A percentile compares a stretch with the other conserved stretches of the same genome.
Conservation (phyloP, 2,113 vertebrate species). For the Lamprologus ornatipinnis region DNA sequence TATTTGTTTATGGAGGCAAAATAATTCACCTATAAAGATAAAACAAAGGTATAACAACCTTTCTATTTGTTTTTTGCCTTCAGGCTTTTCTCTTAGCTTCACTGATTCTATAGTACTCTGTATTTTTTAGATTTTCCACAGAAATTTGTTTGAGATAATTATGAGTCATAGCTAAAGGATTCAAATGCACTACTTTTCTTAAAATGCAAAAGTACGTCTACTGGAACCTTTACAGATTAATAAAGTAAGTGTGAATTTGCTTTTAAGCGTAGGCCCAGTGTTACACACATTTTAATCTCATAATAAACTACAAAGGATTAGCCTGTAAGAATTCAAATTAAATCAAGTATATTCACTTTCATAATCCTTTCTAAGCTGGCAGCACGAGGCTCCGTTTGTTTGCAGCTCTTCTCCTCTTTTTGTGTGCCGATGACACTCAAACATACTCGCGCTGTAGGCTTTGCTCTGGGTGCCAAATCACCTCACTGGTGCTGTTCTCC, state of each 20-base stretch:
- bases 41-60: background rate
- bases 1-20: background rate
- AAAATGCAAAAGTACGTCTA: background rate
- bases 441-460: background rate
- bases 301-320: conserved; percentile 1
- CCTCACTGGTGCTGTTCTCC: conserved; percentile 17
- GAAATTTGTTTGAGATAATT: background rate
- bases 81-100: background rate
- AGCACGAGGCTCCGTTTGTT: background rate
- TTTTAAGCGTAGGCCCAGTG: background rate
- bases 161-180: background rate
- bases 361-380: background rate
- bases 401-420: background rate
- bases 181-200: background rate
- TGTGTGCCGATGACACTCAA: conserved; percentile 1
- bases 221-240: background rate
- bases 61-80: background rate
- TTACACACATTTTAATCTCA: background rate
- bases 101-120: background rate
- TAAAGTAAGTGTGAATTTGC: background rate
- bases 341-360: background rate
- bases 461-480: conserved; percentile 12
- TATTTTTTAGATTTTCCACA: background rate
- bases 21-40: background rate
- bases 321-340: background rate